phyloP scores from a whole-genome alignment of 2,797 vertebrate species.

The Enteromius unitaeniatus region DNA sequence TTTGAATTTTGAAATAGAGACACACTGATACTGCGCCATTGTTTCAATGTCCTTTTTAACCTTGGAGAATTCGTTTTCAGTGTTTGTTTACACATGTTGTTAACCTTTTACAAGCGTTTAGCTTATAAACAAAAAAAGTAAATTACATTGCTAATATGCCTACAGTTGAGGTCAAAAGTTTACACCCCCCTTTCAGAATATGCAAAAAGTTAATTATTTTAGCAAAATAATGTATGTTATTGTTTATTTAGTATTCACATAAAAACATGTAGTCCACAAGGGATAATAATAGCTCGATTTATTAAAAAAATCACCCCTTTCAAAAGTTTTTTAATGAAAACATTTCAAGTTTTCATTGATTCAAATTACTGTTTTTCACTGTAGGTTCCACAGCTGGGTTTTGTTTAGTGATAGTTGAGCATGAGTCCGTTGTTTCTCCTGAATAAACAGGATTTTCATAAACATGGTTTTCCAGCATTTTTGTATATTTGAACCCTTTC shows the following conservation, averaged over 20 bases:
- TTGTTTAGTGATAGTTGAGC: no score
- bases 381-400: background rate
- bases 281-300: background rate
- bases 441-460: no score
- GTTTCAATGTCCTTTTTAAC: background rate
- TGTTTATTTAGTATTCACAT: background rate
- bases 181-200: no score
- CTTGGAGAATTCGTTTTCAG: background rate
- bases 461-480: background rate
- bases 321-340: no score
- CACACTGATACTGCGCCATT: no score
- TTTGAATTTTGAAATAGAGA: background rate
- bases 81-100: background rate
- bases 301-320: no score
- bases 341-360: no score
- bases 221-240: background rate
- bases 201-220: no score
- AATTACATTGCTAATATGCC: no score
- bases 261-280: background rate
- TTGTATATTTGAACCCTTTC: background rate
- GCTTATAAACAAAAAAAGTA: no score
- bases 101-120: background rate
- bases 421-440: no score
- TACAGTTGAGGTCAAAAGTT: background rate
- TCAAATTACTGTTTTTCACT: background rate